A percentile compares a stretch with the other conserved stretches of the same genome.
These are phyloP conservation scores for Tragelaphus strepsiceros DNA, from an alignment of 2,113 vertebrate genomes.

Conservation along the genomic window DNA sequence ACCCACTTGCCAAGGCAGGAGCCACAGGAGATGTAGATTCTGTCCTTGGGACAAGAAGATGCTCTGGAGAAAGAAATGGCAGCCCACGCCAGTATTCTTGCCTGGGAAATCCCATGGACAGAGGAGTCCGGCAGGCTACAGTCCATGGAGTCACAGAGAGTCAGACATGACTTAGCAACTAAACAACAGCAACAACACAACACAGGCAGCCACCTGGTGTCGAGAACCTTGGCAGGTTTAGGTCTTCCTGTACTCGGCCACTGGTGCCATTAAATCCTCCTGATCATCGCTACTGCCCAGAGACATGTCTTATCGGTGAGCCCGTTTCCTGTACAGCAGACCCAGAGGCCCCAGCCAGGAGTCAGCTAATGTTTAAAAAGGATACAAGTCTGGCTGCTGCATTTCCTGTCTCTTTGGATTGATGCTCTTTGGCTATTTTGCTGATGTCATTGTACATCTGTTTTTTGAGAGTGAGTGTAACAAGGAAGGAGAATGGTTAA, in stretches of 20 bases:
- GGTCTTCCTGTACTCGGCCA: not conserved
- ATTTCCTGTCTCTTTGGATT: conserved; percentile 45
- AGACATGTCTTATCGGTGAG: not conserved
- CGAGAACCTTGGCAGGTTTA: not conserved
- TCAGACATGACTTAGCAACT: not conserved
- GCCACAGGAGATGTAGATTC: not conserved
- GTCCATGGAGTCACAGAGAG: not conserved
- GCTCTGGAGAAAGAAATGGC: not conserved
- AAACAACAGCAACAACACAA: not conserved
- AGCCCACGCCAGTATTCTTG: not conserved
- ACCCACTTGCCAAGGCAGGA: not conserved
- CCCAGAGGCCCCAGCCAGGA: not conserved
- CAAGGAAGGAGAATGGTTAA: conserved; percentile 26
- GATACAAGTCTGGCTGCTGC: not conserved
- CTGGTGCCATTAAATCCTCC: not conserved
- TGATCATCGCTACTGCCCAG: not conserved
- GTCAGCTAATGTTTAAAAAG: not conserved
- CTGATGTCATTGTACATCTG: conserved; percentile 57
- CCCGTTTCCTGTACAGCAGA: not conserved
- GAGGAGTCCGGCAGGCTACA: not conserved
- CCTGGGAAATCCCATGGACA: not conserved
- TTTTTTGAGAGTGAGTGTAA: not conserved
- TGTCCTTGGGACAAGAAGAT: not conserved
- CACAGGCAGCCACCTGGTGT: not conserved
- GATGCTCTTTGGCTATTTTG: conserved; percentile 27